A percentile compares a stretch with the other conserved stretches of the same genome.
Evolutionary conservation across 1,140 invertebrate species (phyloP).

Genomic region (Neodiprion lecontei): DNA sequence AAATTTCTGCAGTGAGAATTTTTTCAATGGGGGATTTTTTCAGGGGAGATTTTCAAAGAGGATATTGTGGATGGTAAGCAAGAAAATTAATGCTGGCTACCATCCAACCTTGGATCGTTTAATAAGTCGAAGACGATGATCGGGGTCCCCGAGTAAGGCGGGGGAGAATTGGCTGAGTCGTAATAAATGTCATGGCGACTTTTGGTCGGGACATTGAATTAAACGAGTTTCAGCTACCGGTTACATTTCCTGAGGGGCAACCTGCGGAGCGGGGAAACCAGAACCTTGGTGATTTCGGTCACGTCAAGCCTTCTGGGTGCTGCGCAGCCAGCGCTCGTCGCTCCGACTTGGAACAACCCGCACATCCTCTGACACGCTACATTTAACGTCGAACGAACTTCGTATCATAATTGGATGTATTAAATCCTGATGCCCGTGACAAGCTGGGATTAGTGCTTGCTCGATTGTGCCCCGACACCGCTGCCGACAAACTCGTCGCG

Average conservation of each 20-base stretch:
- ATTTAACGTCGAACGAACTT: slow-evolving; percentile 5
- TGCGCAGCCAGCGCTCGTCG: no score
- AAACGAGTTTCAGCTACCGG: slow-evolving; percentile 14
- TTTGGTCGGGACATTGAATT: slow-evolving; percentile 21
- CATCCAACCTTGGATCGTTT: background rate
- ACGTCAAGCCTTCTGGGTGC: slow-evolving; percentile 10
- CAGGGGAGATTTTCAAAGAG: no score
- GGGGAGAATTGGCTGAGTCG: background rate
- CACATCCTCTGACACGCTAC: slow-evolving; percentile 4
- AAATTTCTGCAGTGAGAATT: no score
- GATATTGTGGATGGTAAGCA: no score
- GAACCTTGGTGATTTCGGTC: slow-evolving; percentile 19
- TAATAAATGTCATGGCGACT: background rate
- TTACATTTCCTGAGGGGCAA: slow-evolving; percentile 17
- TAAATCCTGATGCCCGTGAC: slow-evolving; percentile 6
- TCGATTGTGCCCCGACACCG: background rate
- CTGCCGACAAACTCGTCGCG: background rate
- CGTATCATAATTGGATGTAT: slow-evolving; percentile 7
- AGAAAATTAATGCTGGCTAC: no score
- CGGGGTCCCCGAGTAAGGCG: background rate
- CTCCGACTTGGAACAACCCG: slow-evolving; percentile 3
- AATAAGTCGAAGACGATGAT: background rate
- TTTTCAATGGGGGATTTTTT: no score
- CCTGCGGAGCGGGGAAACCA: background rate
- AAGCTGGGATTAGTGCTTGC: background rate